A percentile compares a stretch with the other conserved stretches of the same genome.
These are phyloP conservation scores for Abrostola triplasia DNA, from an alignment of 2,888 invertebrate species.

Conservation along the genomic window DNA sequence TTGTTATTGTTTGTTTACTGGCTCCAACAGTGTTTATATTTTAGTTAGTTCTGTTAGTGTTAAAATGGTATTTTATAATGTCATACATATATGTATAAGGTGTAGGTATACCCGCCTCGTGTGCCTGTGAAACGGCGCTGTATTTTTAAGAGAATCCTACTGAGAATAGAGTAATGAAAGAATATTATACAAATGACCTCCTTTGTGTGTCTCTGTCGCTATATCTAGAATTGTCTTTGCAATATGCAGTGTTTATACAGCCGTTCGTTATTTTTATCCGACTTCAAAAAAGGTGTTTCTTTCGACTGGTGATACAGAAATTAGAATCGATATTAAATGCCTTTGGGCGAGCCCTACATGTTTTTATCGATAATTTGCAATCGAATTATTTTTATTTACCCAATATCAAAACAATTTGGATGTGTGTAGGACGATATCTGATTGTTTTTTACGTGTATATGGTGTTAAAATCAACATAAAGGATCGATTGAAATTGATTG, in stretches of 20 bases:
- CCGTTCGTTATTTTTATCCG: neutral
- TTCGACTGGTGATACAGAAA: no score
- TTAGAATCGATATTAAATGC: neutral
- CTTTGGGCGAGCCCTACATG: neutral
- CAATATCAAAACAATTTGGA: neutral
- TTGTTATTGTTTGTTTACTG: no score
- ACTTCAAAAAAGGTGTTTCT: no score
- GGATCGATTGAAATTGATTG: no score
- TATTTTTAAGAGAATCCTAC: constrained; percentile 30
- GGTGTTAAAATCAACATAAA: no score
- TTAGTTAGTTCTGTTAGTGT: no score
- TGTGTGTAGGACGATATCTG: no score
- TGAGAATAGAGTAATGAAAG: constrained; percentile 23
- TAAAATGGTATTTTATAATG: no score
- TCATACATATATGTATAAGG: neutral
- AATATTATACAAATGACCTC: constrained; percentile 37
- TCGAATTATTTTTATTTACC: neutral
- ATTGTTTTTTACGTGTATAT: no score
- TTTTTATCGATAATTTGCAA: neutral
- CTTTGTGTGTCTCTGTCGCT: constrained; percentile 20
- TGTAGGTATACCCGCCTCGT: constrained; percentile 1
- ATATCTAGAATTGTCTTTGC: constrained; percentile 15
- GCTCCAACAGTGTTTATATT: no score
- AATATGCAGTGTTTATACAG: constrained; percentile 18
- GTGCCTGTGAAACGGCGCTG: neutral